These are phyloP conservation scores for Peromyscus polionotus DNA, from an alignment of 2,113 vertebrate genomes.

Conservation along the genomic window DNA sequence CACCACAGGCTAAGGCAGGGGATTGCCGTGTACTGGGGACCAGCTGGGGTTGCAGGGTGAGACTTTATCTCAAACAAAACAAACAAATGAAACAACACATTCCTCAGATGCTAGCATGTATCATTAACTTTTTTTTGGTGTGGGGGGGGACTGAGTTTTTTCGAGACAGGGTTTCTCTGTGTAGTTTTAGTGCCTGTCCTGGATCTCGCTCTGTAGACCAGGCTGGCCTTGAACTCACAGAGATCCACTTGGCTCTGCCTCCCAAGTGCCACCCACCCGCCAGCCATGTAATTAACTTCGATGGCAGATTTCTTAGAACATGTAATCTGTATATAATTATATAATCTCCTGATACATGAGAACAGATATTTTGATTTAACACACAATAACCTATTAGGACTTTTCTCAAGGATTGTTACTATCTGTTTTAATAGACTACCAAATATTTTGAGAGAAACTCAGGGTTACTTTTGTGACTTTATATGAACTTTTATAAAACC, in stretches of 20 bases:
- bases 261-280: too few relatives aligned
- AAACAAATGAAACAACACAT: background rate
- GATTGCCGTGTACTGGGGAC: background rate
- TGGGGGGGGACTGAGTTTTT: too few relatives aligned
- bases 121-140: background rate
- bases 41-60: background rate
- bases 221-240: too few relatives aligned
- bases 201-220: too few relatives aligned
- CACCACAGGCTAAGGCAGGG: background rate
- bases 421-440: constrained; percentile 56
- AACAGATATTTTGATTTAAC: constrained; percentile 11
- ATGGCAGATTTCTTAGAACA: constrained; percentile 15
- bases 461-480: background rate
- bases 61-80: background rate
- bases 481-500: background rate
- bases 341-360: background rate
- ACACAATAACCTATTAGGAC: background rate
- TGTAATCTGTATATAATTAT: background rate
- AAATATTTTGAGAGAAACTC: constrained; percentile 36
- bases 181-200: too few relatives aligned
- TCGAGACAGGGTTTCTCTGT: too few relatives aligned
- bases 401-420: background rate
- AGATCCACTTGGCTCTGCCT: too few relatives aligned
- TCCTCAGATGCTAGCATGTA: background rate
- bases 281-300: background rate